Base-by-base conservation (phyloP, 2,888 invertebrate species). In the Clostera curtula region DNA sequence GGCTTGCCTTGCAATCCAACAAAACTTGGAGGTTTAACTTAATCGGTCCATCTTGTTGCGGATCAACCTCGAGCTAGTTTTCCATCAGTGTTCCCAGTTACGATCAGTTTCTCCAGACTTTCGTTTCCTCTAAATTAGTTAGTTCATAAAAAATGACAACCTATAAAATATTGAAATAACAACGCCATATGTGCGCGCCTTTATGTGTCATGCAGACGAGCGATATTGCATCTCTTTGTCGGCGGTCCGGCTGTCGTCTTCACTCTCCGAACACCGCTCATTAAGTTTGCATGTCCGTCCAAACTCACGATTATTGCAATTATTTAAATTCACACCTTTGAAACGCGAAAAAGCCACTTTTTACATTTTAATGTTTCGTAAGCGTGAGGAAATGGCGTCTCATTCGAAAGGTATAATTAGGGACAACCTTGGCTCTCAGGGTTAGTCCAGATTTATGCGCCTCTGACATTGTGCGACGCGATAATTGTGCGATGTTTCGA, bases 251-350 rank as follows among this genome's bases (percentile, higher is more conserved):
- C 56, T 60, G 67, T 73, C 77, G 56, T 76, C 76, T 72, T 72
- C 73, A 56, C 61, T 40, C 54, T 40, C 32, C 40, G 43, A 29
- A 43, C 27, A 49, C 76, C 73, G 56, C 57, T 76, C 73, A 82
- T 83, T 80, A 82, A 67, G 61, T 66, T 79, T 56, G 79, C 82
- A 75, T 82, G 82, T 75, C 69, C 57, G 60, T 68, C 67, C 55
- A 63, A 62, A 65, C 56, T 37, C 47, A 42, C 59, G 72, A 82
- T 82, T 80, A 82, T 82, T 82, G 80, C 82, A 82, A 83, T 83
- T 82, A 82, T 83, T 83, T 82, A 83, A 82, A 83, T 82, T 83
- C 82, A 80, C 83, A 82, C 83, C 82, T 83, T 76, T 67, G 73
- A 62, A 72, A 71, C 52, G 57, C 65, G 69, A 77, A 80, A 82